Evolutionary conservation across 2,113 vertebrate genomes (phyloP).

Genomic region (Tinamus guttatus): DNA sequence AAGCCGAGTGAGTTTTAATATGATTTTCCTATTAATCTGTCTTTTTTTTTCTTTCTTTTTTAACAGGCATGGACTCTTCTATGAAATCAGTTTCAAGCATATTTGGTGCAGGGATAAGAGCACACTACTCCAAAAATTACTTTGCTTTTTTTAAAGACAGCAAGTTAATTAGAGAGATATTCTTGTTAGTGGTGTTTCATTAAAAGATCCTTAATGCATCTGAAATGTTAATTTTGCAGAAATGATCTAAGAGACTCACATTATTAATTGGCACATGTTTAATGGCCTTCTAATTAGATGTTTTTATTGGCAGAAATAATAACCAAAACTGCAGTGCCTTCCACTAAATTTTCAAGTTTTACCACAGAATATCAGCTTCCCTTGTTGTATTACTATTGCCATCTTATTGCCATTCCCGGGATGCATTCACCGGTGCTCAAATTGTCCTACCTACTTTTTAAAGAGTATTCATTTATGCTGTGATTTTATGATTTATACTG

Average conservation of each 20-base stretch:
- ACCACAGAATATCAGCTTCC: neutral
- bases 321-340: slow-evolving; percentile 23
- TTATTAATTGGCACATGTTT: slow-evolving; percentile 48
- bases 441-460: fast-evolving
- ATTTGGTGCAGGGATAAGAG: neutral
- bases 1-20: neutral
- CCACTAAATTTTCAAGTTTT: slow-evolving; percentile 23
- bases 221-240: slow-evolving; percentile 54
- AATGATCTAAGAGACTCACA: slow-evolving; percentile 48
- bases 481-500: neutral
- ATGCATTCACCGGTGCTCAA: neutral
- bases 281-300: slow-evolving; percentile 49
- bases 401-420: neutral
- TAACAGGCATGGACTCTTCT: slow-evolving; percentile 7
- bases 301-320: slow-evolving; percentile 45
- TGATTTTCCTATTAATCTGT: slow-evolving; percentile 28
- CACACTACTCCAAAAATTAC: neutral
- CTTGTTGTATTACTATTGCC: neutral
- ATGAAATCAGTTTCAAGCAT: neutral
- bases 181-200: slow-evolving; percentile 61
- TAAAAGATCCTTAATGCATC: slow-evolving; percentile 51
- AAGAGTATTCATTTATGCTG: neutral
- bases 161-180: slow-evolving; percentile 60
- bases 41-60: neutral
- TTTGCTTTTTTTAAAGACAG: slow-evolving; percentile 19